Conservation (phyloP, 2,113 vertebrate species). For the Casuarius casuarius region DNA sequence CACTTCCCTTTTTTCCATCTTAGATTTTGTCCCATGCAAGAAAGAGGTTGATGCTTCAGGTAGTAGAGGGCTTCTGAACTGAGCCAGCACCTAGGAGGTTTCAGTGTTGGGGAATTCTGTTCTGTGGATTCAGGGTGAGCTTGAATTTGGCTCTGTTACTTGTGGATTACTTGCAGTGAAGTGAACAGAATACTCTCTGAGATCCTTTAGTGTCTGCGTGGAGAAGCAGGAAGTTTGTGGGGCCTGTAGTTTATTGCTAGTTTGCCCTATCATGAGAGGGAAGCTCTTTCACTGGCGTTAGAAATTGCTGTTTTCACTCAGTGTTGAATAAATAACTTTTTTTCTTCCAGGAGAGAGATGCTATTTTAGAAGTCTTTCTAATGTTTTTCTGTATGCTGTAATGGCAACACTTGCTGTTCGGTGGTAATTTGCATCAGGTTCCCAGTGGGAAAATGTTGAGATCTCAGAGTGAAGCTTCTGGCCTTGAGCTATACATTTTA, state of each 20-base stretch:
- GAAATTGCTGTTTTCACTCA: neutral
- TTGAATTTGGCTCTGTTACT: neutral
- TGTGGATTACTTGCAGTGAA: neutral
- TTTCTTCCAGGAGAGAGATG: neutral
- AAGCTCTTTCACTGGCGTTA: neutral
- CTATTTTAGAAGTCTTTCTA: neutral
- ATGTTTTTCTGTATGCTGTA: neutral
- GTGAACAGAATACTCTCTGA: neutral
- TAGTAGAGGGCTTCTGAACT: neutral
- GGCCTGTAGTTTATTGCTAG: neutral
- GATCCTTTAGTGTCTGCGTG: neutral
- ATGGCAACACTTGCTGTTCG: neutral
- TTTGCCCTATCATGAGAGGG: neutral
- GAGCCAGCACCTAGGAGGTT: neutral
- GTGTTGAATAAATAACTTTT: neutral
- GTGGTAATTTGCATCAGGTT: neutral
- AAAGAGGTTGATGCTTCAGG: neutral
- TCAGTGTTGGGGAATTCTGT: neutral
- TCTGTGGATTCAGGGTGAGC: neutral
- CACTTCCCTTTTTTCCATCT: neutral
- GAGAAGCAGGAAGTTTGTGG: neutral
- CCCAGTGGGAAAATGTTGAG: neutral
- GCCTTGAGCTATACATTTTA: neutral
- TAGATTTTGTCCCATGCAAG: neutral
- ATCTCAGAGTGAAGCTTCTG: neutral